Percentiles rank a stretch among this genome's conserved stretches.
Conservation (phyloP, 2,797 vertebrate genomes). For the Squalus acanthias region DNA sequence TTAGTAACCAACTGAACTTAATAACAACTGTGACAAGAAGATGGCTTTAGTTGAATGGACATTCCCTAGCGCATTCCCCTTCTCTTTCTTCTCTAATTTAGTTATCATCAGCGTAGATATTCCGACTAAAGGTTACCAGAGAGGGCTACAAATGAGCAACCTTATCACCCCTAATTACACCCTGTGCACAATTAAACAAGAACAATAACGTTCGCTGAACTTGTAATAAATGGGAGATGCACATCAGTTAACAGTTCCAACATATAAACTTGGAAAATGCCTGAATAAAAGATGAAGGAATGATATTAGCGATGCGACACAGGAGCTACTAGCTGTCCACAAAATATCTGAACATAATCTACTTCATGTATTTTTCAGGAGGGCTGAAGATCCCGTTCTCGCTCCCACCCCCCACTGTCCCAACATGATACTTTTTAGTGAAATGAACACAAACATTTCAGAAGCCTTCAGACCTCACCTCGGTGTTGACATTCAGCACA, state of each 20-base stretch:
- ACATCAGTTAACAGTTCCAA: constrained; percentile 46
- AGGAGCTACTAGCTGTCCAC: not conserved
- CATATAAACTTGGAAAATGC: constrained; percentile 48
- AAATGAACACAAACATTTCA: constrained; percentile 3
- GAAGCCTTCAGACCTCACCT: not conserved
- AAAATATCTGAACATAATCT: constrained; percentile 32
- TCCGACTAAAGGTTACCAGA: not conserved
- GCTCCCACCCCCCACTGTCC: too few relatives aligned
- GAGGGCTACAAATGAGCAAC: not conserved
- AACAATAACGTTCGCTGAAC: not conserved
- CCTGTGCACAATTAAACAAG: not conserved
- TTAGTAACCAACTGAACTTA: not conserved
- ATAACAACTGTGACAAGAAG: not conserved
- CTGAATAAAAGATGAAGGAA: constrained; percentile 59
- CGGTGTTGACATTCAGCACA: not conserved
- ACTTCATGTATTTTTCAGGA: constrained; percentile 59
- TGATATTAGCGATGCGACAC: constrained; percentile 42
- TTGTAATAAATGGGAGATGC: not conserved
- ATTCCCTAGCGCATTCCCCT: not conserved
- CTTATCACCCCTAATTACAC: not conserved
- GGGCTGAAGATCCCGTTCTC: not conserved
- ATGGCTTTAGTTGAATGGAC: not conserved
- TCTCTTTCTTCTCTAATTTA: too few relatives aligned
- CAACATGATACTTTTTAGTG: constrained; percentile 11
- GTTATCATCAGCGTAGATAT: not conserved